Conservation (phyloP, 2,113 vertebrate species). For the Acrocephalus kingi region DNA sequence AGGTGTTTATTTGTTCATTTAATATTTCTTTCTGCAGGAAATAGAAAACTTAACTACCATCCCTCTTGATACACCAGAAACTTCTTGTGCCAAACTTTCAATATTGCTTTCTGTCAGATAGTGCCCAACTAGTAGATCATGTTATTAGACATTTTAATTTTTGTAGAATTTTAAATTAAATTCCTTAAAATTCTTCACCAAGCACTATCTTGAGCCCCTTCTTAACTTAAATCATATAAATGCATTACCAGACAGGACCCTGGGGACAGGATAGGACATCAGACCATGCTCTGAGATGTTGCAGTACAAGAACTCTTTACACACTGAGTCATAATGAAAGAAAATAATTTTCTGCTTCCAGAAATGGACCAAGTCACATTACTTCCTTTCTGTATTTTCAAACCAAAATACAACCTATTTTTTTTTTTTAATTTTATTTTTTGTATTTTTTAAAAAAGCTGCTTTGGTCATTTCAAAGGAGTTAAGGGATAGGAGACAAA, state of each 20-base stretch:
- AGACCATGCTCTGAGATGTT: not conserved
- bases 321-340: not conserved
- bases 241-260: not conserved
- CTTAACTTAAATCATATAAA: not conserved
- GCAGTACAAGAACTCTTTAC: not conserved
- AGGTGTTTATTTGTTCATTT: not conserved
- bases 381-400: not conserved
- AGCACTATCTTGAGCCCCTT: not conserved
- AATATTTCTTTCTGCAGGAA: not conserved
- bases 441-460: not conserved
- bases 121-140: not conserved
- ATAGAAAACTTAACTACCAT: not conserved
- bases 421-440: not conserved
- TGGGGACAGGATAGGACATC: not conserved
- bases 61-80: not conserved
- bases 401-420: not conserved
- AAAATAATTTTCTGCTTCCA: not conserved
- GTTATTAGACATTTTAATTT: not conserved
- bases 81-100: not conserved
- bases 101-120: not conserved
- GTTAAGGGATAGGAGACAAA: not conserved
- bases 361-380: accelerated
- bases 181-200: not conserved
- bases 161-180: not conserved
- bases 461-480: not conserved